phyloP scores from a whole-genome alignment of 1,140 invertebrate genomes.

The Calliphora vicina region DNA sequence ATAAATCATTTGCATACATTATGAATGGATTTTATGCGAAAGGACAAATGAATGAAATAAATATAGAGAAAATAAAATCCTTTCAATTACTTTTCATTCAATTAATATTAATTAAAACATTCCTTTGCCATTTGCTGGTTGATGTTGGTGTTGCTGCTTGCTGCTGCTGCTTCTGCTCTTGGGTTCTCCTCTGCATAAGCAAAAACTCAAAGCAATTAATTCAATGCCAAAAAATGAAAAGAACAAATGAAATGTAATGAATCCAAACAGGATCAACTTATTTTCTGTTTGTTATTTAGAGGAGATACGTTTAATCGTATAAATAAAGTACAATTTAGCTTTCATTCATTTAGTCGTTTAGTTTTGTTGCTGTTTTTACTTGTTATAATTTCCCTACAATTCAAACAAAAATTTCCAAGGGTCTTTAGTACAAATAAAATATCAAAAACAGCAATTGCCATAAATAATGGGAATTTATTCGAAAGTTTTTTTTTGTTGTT shows the following conservation, averaged over 20 bases:
- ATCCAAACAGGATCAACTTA: conserved; percentile 16
- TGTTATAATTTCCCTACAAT: conserved; percentile 18
- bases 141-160: too few species aligned
- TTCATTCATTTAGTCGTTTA: conserved; percentile 24
- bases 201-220: conserved; percentile 16
- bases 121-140: conserved; percentile 14
- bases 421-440: conserved; percentile 52
- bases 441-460: conserved; percentile 62
- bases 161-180: conserved; percentile 42
- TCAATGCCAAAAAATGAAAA: conserved; percentile 19
- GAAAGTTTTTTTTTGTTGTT: conserved; percentile 28
- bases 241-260: background rate
- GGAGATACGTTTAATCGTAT: background rate
- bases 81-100: conserved; percentile 33
- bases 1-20: conserved; percentile 64
- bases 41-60: conserved; percentile 2
- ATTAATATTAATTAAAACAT: conserved; percentile 35
- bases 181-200: background rate
- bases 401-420: conserved; percentile 9
- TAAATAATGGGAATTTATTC: conserved; percentile 63
- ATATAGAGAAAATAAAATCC: background rate
- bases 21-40: conserved; percentile 46
- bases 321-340: background rate
- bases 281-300: conserved; percentile 27
- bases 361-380: background rate